These are phyloP conservation scores for Polydrusus tereticollis DNA, from an alignment of 2,888 invertebrate genomes.

Conservation along the genomic window DNA sequence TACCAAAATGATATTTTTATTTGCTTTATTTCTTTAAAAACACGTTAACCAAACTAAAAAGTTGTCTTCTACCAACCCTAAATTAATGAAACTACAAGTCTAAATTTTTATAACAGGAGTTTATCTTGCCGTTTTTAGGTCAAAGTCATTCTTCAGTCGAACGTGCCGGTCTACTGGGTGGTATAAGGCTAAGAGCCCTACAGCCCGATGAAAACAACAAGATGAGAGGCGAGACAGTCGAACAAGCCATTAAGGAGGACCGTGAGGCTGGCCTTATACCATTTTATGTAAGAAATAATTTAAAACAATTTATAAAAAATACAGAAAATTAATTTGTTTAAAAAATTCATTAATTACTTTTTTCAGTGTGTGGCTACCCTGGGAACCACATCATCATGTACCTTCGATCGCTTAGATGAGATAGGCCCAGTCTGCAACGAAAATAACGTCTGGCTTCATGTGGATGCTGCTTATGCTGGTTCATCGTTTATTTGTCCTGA, in stretches of 20 bases:
- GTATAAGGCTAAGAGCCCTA: constrained; percentile 83
- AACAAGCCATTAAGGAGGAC: constrained; percentile 87
- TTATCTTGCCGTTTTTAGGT: constrained; percentile 66
- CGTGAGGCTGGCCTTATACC: constrained; percentile 91
- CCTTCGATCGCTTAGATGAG: constrained; percentile 92
- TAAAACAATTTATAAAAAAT: not conserved
- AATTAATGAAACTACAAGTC: not conserved
- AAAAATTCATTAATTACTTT: too few species aligned
- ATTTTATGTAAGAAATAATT: constrained; percentile 84
- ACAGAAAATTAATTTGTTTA: too few species aligned
- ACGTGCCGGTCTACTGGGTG: constrained; percentile 90
- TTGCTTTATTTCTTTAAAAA: not conserved
- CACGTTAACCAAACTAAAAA: not conserved
- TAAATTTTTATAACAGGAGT: not conserved
- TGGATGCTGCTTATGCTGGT: constrained; percentile 97
- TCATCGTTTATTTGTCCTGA: constrained; percentile 98
- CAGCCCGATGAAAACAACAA: constrained; percentile 79
- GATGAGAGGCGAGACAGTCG: constrained; percentile 81
- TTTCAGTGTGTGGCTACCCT: constrained; percentile 85
- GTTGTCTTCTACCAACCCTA: not conserved
- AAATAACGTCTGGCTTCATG: constrained; percentile 88
- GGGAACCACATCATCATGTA: constrained; percentile 96
- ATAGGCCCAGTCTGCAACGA: constrained; percentile 89
- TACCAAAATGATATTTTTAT: not conserved
- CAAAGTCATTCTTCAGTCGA: constrained; percentile 96